Evolutionary conservation across 2,888 invertebrate genomes (phyloP), one percentile per base, ranked within the genome.

Genomic region (Cremastinae sp.): DNA sequence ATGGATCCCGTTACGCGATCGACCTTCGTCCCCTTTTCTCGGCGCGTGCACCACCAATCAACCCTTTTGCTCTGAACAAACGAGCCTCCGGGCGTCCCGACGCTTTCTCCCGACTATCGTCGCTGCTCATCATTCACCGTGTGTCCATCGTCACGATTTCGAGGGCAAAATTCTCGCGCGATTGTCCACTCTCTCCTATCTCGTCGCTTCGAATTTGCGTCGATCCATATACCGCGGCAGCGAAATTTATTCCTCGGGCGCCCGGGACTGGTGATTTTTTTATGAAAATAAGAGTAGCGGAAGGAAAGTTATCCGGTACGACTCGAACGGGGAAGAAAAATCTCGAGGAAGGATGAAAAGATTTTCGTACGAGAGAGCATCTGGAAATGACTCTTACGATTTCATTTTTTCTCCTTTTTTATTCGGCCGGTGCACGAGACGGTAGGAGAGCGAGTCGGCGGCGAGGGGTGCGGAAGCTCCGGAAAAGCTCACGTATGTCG

Each of bases 1-100:
- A 81, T 64, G 78, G 78, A 82, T 83, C 81, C 77, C 78, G 80
- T 83, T 83, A 81, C 81, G 70, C 77, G 81, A 78, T 79, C 74
- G 78, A 7, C 14, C n/a, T 14, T 28, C 22, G 18, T 77, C 80
- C 59, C 56, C n/a, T n/a, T n/a, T 54, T 77, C 49, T 34, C 51
- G 73, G 64, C 56, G 73, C 78, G 78, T 56, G 75, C 74, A 74
- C 56, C 70, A 74, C 62, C 77, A 77, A 74, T 76, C 80, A 80
- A 78, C 78, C 78, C 78, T 75, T 80, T 68, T 65, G 53, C 75
- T 4, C 47, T 18, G 34, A 43, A 69, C 71, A 59, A 41, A n/a
- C n/a, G 28, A 70, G 75, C 68, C 77, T 74, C 53, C 71, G 69
- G 79, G 77, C 72, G 70, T 59, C 22, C 22, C 49, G n/a, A 75